Evolutionary conservation across 2,888 invertebrate genomes (phyloP).

Genomic region (Onchidella celtica): DNA sequence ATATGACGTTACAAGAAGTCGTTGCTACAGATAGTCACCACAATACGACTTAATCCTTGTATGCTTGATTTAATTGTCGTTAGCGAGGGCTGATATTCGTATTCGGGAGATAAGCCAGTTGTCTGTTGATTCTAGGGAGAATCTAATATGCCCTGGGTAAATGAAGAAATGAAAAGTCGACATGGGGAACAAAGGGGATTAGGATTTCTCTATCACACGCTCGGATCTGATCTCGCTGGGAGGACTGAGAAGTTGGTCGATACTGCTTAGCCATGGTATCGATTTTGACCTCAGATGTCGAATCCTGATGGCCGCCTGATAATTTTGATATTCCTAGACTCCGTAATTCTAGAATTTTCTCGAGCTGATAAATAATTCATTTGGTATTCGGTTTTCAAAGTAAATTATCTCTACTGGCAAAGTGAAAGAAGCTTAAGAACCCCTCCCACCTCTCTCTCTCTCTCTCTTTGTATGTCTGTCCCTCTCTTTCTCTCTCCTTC

Average conservation of each 20-base stretch:
- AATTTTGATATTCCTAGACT: too few species aligned
- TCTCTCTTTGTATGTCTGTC: too few species aligned
- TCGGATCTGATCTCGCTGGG: conserved; percentile 16
- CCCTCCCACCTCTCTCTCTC: too few species aligned
- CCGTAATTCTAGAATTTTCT: too few species aligned
- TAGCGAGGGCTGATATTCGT: conserved; percentile 20
- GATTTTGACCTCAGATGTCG: background rate
- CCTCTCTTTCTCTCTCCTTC: too few species aligned
- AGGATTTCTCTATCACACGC: conserved; percentile 20
- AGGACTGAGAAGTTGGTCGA: background rate
- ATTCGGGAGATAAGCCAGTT: conserved; percentile 41
- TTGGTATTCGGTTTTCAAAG: too few species aligned
- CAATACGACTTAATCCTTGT: conserved; percentile 36
- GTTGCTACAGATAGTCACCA: background rate
- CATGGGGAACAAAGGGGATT: conserved; percentile 27
- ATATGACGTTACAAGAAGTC: conserved; percentile 14
- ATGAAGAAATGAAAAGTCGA: conserved; percentile 43
- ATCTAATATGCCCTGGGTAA: conserved; percentile 39
- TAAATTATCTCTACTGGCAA: too few species aligned
- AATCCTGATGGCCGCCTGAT: too few species aligned
- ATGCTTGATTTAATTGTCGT: conserved; percentile 44
- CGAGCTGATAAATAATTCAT: too few species aligned
- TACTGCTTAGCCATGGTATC: background rate
- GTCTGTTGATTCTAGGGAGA: conserved; percentile 39
- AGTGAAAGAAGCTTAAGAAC: too few species aligned